Percentiles rank a stretch among this genome's conserved stretches.
Evolutionary conservation across 2,113 vertebrate species (phyloP).

Genomic region (Cnemophilus loriae): DNA sequence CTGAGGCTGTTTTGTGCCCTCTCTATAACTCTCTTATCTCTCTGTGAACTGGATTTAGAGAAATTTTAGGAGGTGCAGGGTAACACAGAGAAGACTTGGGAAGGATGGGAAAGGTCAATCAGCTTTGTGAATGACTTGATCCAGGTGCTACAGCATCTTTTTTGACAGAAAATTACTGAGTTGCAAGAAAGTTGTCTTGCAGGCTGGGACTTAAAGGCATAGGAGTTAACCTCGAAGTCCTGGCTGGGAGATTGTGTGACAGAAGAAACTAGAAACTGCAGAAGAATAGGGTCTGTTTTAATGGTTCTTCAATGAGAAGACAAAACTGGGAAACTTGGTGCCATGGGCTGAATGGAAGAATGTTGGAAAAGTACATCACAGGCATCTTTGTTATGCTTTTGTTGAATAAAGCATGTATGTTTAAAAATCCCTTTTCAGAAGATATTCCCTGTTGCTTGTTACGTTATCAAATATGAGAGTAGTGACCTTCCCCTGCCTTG

Average conservation of each 20-base stretch:
- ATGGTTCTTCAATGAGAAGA: neutral
- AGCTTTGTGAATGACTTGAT: neutral
- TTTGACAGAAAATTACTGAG: neutral
- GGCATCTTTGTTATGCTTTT: neutral
- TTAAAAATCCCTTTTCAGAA: neutral
- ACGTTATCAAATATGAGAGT: neutral
- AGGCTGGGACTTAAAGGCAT: neutral
- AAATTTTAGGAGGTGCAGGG: neutral
- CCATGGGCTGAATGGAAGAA: neutral
- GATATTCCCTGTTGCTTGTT: neutral
- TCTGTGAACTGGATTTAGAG: neutral
- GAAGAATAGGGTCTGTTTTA: neutral
- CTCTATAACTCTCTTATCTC: neutral
- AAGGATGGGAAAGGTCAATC: neutral
- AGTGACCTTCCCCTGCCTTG: neutral
- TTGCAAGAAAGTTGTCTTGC: neutral
- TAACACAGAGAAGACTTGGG: neutral
- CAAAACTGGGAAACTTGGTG: neutral
- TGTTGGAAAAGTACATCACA: neutral
- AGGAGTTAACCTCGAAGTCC: neutral
- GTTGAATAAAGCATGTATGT: neutral
- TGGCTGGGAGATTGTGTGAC: rapidly evolving
- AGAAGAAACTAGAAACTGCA: neutral
- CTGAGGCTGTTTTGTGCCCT: neutral
- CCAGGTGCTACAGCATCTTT: neutral